These are phyloP conservation scores for Drosophila antonietae DNA, from an alignment of 2,888 invertebrate species.

Conservation along the genomic window DNA sequence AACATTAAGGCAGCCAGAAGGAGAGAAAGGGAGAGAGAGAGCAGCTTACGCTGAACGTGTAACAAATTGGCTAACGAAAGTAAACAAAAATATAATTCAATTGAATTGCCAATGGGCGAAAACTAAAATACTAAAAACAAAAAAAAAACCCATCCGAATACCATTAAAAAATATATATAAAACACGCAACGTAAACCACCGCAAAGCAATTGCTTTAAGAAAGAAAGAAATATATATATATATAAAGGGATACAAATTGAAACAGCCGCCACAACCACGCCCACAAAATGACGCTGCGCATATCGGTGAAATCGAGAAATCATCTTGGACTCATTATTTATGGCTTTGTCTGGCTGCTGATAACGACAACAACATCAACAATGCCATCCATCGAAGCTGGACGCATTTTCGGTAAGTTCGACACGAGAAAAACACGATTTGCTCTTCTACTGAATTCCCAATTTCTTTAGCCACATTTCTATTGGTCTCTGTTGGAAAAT, in stretches of 20 bases:
- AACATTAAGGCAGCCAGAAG: conserved; percentile 5
- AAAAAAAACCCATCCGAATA: conserved; percentile 23
- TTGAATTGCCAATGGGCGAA: conserved; percentile 41
- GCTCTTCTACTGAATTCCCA: not conserved
- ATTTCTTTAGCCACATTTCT: not conserved
- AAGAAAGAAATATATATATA: conserved; percentile 15
- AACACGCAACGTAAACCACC: conserved; percentile 69
- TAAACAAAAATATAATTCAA: conserved; percentile 56
- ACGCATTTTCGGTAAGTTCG: conserved; percentile 84
- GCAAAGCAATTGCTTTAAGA: conserved; percentile 65
- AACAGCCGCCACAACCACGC: conserved; percentile 18
- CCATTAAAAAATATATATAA: conserved; percentile 11
- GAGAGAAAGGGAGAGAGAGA: too few species aligned
- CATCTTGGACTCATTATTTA: conserved; percentile 84
- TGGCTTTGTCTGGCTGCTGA: conserved; percentile 82
- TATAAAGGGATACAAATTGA: conserved; percentile 11
- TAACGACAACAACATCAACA: conserved; percentile 60
- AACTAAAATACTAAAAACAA: conserved; percentile 13
- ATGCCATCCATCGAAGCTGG: conserved; percentile 77
- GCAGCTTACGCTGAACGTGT: not conserved
- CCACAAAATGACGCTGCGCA: conserved; percentile 83
- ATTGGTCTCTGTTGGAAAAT: conserved; percentile 27
- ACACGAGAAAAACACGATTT: not conserved
- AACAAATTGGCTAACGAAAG: conserved; percentile 48
- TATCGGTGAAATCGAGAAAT: conserved; percentile 83